Conservation (phyloP, 2,888 invertebrate species). For the Ectobius pallidus region DNA sequence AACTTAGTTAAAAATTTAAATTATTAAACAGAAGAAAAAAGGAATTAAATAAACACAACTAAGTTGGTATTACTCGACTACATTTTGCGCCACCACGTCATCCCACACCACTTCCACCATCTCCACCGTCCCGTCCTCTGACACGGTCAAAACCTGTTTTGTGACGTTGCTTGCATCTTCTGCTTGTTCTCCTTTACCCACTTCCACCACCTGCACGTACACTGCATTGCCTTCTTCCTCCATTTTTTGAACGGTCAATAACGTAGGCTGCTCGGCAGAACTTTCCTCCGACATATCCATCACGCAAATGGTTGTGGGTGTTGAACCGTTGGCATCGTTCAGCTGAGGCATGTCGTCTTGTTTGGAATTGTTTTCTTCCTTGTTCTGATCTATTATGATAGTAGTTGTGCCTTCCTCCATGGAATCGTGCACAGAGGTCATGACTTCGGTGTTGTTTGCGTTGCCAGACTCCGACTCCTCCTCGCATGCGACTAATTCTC, state of each 20-base stretch:
- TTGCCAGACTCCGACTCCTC: background rate
- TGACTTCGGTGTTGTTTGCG: background rate
- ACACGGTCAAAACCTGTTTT: conserved; percentile 52
- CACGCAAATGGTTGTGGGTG: conserved; percentile 34
- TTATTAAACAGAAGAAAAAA: no score
- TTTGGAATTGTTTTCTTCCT: conserved; percentile 1
- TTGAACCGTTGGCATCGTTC: conserved; percentile 2
- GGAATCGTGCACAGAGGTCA: background rate
- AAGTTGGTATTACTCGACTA: no score
- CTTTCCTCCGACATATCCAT: conserved; percentile 36
- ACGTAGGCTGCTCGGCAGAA: conserved; percentile 33
- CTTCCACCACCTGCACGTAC: conserved; percentile 47
- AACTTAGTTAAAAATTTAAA: no score
- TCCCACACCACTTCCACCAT: conserved; percentile 50
- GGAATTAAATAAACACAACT: no score
- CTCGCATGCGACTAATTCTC: conserved; percentile 46
- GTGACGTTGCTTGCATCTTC: conserved; percentile 36
- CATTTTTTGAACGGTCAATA: conserved; percentile 36
- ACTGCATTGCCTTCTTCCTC: conserved; percentile 43
- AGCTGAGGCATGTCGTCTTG: conserved; percentile 29
- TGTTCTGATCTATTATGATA: conserved; percentile 10
- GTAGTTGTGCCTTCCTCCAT: conserved; percentile 2
- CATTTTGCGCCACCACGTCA: conserved; percentile 33
- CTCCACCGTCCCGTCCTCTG: conserved; percentile 53
- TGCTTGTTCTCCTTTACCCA: conserved; percentile 41